Evolutionary conservation across 2,113 vertebrate genomes (phyloP).

Genomic region (Plotosus lineatus): DNA sequence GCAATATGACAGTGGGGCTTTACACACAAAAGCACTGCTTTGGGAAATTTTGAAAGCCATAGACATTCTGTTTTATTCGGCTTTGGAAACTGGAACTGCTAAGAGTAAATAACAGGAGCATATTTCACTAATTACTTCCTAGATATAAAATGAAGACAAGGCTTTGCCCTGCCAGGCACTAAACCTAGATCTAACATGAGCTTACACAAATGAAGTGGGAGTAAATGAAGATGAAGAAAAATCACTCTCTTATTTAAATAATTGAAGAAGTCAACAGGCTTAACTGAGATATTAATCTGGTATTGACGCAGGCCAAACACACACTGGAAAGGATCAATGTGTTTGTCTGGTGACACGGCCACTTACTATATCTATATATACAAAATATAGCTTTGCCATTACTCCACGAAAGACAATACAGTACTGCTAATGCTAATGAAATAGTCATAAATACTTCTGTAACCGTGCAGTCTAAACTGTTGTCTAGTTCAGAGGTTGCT

Average conservation of each 20-base stretch:
- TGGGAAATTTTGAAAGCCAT: neutral
- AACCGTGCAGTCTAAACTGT: no score
- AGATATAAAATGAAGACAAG: neutral
- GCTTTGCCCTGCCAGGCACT: neutral
- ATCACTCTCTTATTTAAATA: neutral
- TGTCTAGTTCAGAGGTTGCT: no score
- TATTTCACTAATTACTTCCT: neutral
- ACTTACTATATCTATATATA: no score
- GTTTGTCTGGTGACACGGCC: neutral
- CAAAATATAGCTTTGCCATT: no score
- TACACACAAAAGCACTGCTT: neutral
- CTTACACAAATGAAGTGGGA: neutral
- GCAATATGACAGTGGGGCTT: no score
- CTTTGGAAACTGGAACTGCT: neutral
- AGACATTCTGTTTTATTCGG: neutral
- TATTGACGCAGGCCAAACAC: neutral
- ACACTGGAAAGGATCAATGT: neutral
- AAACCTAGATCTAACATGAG: neutral
- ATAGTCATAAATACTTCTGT: no score
- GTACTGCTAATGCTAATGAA: no score
- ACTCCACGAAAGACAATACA: no score
- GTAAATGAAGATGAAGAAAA: neutral
- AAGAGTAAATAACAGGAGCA: neutral
- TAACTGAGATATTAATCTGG: neutral
- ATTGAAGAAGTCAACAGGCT: constrained; percentile 1